Evolutionary conservation across 2,888 invertebrate genomes (phyloP), one percentile per base, ranked within the genome.

Genomic region (Drosophila sordidapex): DNA sequence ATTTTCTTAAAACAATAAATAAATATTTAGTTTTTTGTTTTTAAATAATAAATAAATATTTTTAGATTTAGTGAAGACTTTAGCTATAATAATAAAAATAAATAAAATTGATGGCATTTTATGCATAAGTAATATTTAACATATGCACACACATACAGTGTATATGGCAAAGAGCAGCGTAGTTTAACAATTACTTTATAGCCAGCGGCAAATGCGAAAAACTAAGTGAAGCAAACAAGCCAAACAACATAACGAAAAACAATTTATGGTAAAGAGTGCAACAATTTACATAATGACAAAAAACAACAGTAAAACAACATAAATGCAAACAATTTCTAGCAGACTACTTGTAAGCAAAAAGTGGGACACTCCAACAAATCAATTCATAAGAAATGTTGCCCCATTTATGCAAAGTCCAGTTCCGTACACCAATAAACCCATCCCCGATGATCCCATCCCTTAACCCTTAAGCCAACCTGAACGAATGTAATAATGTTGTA

Each of bases 31-130:
- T 36, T 51, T 71, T 60, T 35, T 56, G 71, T 73, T 69, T 57
- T 52, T 40, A 66, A 67, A 58, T 56, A 68, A 33, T 57, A 40
- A 61, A 65, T 61, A 61, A 67, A 70, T 75, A 67, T 43, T 40
- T 70, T 68, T 74, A 78, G 80, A 76, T 51, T 74, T 79, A 80
- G 72, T 70, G 48, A 65, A 60, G 38, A 52, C 67, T 52, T 70
- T 66, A 81, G 70, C 61, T 78, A 77, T 67, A 73, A 56, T 25
- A 59, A 40, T 35, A 70, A 33, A 40, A 63, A 36, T n/a, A 54
- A 59, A 66, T 29, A 27, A 35, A 65, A 71, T 57, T 49, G n/a
- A 70, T 43, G 11, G 79, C 74, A 65, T 54, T 58, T 49, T 58
- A 70, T 27, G 25, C 46, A 46, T 46, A 46, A 46, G 46, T 25